Evolutionary conservation across 2,888 invertebrate species (phyloP).

Genomic region (Abrostola triplasia): DNA sequence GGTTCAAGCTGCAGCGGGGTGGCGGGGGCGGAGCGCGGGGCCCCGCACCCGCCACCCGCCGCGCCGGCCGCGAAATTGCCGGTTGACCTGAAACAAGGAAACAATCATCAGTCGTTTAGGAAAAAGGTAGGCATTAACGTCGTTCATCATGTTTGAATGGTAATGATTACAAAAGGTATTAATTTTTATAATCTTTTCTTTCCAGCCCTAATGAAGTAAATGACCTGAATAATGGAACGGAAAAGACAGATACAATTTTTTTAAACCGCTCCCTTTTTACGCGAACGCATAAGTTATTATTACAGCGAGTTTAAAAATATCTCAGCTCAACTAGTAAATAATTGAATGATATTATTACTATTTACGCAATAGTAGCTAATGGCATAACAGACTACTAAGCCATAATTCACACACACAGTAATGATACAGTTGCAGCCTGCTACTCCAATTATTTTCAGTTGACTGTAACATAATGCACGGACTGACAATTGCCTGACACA

Average conservation of each 20-base stretch:
- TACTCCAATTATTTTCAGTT: constrained; percentile 1
- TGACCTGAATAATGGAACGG: too few species aligned
- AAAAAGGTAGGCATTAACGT: constrained; percentile 30
- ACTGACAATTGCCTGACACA: constrained; percentile 4
- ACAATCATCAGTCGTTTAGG: constrained; percentile 33
- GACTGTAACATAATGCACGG: constrained; percentile 2
- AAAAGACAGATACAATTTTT: too few species aligned
- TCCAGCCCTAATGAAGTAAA: too few species aligned
- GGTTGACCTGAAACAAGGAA: constrained; percentile 88
- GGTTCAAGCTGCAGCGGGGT: constrained; percentile 89
- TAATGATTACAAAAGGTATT: constrained; percentile 4
- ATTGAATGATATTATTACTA: neutral
- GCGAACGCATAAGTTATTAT: too few species aligned
- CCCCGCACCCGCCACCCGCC: constrained; percentile 89
- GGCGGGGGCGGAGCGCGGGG: constrained; percentile 91
- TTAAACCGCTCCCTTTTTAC: too few species aligned
- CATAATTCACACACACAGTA: constrained; percentile 1
- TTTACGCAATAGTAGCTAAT: neutral
- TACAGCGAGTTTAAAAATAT: too few species aligned
- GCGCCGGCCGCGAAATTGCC: constrained; percentile 88
- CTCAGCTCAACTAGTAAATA: too few species aligned
- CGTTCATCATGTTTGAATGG: constrained; percentile 16
- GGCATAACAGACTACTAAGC: neutral
- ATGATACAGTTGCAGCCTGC: neutral
- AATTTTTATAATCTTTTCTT: too few species aligned